These are phyloP conservation scores for Petrolisthes manimaculis DNA, from an alignment of 2,888 invertebrate species.

Conservation along the genomic window DNA sequence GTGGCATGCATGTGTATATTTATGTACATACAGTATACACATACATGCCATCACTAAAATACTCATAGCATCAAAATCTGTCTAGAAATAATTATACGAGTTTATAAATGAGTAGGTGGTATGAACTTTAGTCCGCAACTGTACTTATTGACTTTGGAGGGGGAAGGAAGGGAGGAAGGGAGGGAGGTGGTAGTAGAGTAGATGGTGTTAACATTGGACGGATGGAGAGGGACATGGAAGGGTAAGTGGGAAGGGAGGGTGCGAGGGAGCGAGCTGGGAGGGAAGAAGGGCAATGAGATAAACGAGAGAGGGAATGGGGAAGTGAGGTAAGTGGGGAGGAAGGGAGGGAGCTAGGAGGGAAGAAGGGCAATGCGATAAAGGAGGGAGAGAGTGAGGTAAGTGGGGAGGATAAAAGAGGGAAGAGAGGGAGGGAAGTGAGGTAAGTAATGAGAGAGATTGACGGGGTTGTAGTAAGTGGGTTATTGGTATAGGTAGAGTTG, in stretches of 20 bases:
- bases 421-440: slow-evolving; percentile 13
- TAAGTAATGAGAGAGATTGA: background rate
- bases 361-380: background rate
- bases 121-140: too few species aligned
- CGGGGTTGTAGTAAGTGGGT: background rate
- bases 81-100: too few species aligned
- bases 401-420: background rate
- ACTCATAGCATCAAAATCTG: too few species aligned
- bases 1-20: too few species aligned
- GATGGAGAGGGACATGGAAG: background rate
- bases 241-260: background rate
- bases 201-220: background rate
- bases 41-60: too few species aligned
- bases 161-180: background rate
- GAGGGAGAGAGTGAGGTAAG: too few species aligned
- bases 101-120: too few species aligned
- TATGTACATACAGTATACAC: too few species aligned
- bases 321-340: background rate
- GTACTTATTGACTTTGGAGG: background rate
- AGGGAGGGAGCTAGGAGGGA: background rate
- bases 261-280: background rate
- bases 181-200: background rate
- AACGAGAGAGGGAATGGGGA: background rate
- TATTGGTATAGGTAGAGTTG: background rate
- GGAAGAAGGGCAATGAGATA: background rate